Evolutionary conservation across 2,888 invertebrate genomes (phyloP), one percentile per base, ranked within the genome.

Genomic region (Cryptocephalus moraei): DNA sequence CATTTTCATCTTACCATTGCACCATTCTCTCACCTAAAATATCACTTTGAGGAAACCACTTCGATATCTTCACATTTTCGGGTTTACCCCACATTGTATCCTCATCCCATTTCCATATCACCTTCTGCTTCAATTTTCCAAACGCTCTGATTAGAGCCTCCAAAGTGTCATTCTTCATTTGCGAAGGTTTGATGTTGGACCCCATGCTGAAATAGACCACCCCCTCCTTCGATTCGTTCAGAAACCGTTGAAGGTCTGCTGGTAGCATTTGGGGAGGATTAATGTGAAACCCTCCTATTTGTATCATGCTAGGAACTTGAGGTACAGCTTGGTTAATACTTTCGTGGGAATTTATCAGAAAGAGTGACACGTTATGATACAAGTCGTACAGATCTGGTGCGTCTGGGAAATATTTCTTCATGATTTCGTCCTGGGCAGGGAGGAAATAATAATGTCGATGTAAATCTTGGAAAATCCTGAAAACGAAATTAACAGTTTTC

Each of bases 51-150:
- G 42, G 42, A 44, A 64, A 54, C 64, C 64, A 66, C 45, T 59
- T 62, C 1, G 51, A 52, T 8, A 70, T 53, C 53, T 64, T 64
- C 0, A 78, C 63, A 54, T 75, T 74, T 12, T 57, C 51, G 1
- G 71, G 68, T 43, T 60, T 52, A 41, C 55, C 56, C 10, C 57
- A 57, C 13, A 63, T 44, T 8, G 32, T 40, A 12, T 77, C 73
- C 0, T 75, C 75, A 55, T 51, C 49, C 48, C 81, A 84, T 68
- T 84, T 84, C 82, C 81, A 82, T 13, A 85, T 59, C 1, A 85
- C 75, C 6, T 74, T 77, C 52, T 82, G 78, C 51, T 81, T 80
- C 0, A 83, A 57, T 50, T 71, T 73, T 1, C 74, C 68, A 43
- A 85, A 77, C 1, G 75, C 76, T 47, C 76, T 75, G 8, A 78